A percentile compares a stretch with the other conserved stretches of the same genome.
Conservation (phyloP, 2,888 invertebrate species). For the Drosophila acutilabella region DNA sequence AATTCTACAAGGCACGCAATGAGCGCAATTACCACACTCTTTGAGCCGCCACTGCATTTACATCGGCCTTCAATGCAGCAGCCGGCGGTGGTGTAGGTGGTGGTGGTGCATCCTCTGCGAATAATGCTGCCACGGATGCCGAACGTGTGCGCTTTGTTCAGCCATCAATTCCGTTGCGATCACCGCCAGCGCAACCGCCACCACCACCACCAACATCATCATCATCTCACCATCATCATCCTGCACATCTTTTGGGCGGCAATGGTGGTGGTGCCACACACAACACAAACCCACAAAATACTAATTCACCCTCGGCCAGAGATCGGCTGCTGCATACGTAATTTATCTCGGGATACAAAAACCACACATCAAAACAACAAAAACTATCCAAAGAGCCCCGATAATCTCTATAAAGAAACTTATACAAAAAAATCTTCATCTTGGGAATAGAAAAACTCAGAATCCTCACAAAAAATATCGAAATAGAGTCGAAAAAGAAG, state of each 20-base stretch:
- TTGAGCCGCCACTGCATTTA: slow-evolving; percentile 87
- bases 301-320: slow-evolving; percentile 74
- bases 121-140: slow-evolving; percentile 71
- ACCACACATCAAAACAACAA: slow-evolving; percentile 28
- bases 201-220: slow-evolving; percentile 62
- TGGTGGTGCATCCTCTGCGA: slow-evolving; percentile 39
- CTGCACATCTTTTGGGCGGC: slow-evolving; percentile 26
- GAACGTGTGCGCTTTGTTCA: slow-evolving; percentile 82
- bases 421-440: slow-evolving; percentile 30
- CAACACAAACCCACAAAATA: slow-evolving; percentile 44
- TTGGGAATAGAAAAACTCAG: neutral
- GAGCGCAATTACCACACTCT: slow-evolving; percentile 95
- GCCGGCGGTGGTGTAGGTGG: slow-evolving; percentile 56
- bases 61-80: slow-evolving; percentile 83
- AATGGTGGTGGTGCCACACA: slow-evolving; percentile 17
- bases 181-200: slow-evolving; percentile 75
- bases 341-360: slow-evolving; percentile 63
- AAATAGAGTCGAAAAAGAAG: slow-evolving; percentile 1
- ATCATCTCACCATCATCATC: neutral
- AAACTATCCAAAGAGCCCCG: slow-evolving; percentile 56
- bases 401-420: slow-evolving; percentile 33
- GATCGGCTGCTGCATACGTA: slow-evolving; percentile 82
- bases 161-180: slow-evolving; percentile 81
- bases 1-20: slow-evolving; percentile 94
- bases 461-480: slow-evolving; percentile 6